These are phyloP conservation scores for Torymus tubicola DNA, from an alignment of 2,888 invertebrate species.

Conservation along the genomic window DNA sequence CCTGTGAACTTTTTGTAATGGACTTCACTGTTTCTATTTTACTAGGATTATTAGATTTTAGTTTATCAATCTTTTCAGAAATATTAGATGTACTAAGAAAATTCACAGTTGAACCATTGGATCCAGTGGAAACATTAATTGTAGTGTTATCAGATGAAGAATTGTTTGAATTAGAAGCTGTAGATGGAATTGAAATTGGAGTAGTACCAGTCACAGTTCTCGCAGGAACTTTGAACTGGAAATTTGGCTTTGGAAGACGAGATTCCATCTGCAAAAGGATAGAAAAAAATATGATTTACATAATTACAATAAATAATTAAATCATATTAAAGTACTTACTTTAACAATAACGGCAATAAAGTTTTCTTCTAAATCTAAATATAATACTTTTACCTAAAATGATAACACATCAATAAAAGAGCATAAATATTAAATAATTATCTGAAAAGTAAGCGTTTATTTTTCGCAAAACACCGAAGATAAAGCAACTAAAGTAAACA, in stretches of 20 bases:
- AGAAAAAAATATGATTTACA: neutral
- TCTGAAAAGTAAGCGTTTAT: no score
- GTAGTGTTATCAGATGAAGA: neutral
- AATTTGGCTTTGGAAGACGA: constrained; percentile 75
- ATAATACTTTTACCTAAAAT: no score
- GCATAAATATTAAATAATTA: no score
- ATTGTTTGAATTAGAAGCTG: no score
- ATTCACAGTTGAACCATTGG: neutral
- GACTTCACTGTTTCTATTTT: constrained; percentile 1
- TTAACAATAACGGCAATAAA: no score
- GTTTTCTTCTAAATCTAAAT: no score
- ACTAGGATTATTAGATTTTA: no score
- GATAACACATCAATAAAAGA: no score
- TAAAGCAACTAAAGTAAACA: no score
- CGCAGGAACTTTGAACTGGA: constrained; percentile 58
- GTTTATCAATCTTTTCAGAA: no score
- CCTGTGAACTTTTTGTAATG: constrained; percentile 6
- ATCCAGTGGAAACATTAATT: constrained; percentile 13
- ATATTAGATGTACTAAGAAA: no score
- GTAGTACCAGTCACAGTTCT: constrained; percentile 40
- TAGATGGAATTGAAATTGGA: neutral
- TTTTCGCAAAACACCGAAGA: no score
- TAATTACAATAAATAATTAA: neutral
- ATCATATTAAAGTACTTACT: neutral
- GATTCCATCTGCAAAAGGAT: constrained; percentile 76